Base-by-base conservation (phyloP, 2,113 vertebrate species). In the Pangasianodon hypophthalmus region DNA sequence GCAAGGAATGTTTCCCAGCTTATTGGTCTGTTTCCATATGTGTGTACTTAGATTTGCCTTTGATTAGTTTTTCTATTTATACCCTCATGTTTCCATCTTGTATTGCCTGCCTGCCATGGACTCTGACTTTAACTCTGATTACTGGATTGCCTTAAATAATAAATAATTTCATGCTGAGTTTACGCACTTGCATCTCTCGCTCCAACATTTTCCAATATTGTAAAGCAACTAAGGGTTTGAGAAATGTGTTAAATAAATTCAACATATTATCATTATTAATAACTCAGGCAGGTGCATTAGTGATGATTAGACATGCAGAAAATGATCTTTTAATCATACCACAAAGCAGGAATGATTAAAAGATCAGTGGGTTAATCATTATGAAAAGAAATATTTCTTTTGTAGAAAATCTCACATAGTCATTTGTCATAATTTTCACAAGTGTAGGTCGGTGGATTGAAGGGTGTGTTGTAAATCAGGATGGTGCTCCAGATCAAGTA, bases 41-140 rank as follows among this genome's bases (percentile, higher is more conserved):
- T 32, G 29, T 56, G n/a, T 56, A 37, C n/a, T 32, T 52, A 54
- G 48, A 81, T 52, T 81, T 32, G 79, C 29, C 16, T 82, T 56
- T 54, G 52, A 54, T 82, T 32, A 54, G 52, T 82, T 54, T 56
- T 80, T 54, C n/a, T 56, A 54, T 37, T 82, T 82, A 54, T 81
- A 54, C 8, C 50, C 2, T 54, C 26, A 54, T 19, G 29, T 56
- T 82, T 8, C 50, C 48, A 56, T 9, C 50, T 82, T 37, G 16
- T 56, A 2, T 82, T 56, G 9, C 80, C 6, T 82, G 50, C 37
- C 3, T 3, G 41, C 71, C 71, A 46, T 19, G 32, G 32, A 41
- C 32, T 19, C 64, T 4, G 73, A 77, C 73, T 46, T 44, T 77
- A 46, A 77, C 41, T 77, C 41, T 26, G 73, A 46, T 26, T 24